Conservation (phyloP, 1,140 invertebrate species). For the Zaprionus camerounensis region DNA sequence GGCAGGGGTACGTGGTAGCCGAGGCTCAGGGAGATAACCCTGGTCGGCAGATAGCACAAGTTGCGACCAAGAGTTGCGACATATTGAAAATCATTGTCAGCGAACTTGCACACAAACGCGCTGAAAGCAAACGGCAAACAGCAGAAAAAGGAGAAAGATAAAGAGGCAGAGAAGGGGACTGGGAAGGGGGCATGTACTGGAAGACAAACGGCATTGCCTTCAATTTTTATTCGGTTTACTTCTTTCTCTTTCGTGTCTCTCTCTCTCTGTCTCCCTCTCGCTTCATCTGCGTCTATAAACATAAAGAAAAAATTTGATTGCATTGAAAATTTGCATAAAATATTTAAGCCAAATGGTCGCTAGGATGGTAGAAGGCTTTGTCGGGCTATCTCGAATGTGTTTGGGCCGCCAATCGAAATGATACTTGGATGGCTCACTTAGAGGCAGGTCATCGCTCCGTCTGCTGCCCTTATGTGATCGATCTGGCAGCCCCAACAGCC, state of each 20-base stretch:
- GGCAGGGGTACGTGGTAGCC: not conserved
- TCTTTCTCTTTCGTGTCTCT: not conserved
- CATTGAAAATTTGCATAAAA: constrained; percentile 84
- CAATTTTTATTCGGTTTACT: constrained; percentile 72
- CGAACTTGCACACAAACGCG: constrained; percentile 43
- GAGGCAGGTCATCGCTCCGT: not conserved
- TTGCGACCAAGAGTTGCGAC: constrained; percentile 71
- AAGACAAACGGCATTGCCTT: constrained; percentile 79
- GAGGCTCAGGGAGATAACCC: constrained; percentile 28
- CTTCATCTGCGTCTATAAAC: constrained; percentile 35
- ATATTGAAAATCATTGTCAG: constrained; percentile 78
- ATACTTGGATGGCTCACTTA: constrained; percentile 24
- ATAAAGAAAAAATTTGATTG: constrained; percentile 77
- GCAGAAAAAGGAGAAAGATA: constrained; percentile 13
- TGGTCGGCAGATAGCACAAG: constrained; percentile 61
- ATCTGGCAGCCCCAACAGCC: constrained; percentile 35
- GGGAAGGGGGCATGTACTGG: constrained; percentile 57
- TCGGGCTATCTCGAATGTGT: not conserved
- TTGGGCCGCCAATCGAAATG: constrained; percentile 11
- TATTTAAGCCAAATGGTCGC: constrained; percentile 80
- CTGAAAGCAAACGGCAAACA: constrained; percentile 35
- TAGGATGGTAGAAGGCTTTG: constrained; percentile 13
- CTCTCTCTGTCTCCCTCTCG: not conserved
- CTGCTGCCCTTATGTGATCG: constrained; percentile 15
- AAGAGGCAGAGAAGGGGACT: constrained; percentile 3